Base-by-base conservation (phyloP, 1,140 invertebrate genomes). In the Drosophila carrolli region DNA sequence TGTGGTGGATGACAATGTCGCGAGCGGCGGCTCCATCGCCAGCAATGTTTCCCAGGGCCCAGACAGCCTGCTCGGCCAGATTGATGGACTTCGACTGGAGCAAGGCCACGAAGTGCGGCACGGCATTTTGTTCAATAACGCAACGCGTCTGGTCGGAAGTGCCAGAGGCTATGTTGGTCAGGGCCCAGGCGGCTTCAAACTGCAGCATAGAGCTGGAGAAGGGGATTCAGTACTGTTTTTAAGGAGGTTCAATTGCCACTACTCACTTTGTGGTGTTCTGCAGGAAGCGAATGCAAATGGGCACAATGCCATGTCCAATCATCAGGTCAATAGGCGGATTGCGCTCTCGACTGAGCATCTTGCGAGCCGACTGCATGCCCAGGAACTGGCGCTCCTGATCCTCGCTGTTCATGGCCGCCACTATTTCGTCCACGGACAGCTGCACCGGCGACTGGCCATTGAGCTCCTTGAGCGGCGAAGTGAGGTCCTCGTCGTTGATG, bases 101-200 rank as follows among this genome's bases (percentile, higher is more conserved):
- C 5, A 99, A 93, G 0, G 93, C 92, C 37, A 99, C 94, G 72
- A 99, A 95, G 63, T 96, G 95, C 5, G 97, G 97, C 41, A 99
- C 95, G 13, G 98, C 98, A 44, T 97, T 97, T 89, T 95, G 93
- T 83, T 96, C 95, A 6, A 98, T 96, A 38, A 99, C 97, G 48
- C 95, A 95, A 73, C 96, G 94, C 3, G 98, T 99, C 93, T 99
- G 98, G 16, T 96, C 95, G 10, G 97, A 96, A 6, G 96, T 98
- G 11, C 98, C 98, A 0, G 98, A 99, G 10, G 99, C 98, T 75
- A 99, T 98, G 91, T 99, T 99, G 37, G 99, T 99, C 19, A 99
- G 93, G 1, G 98, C 98, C 99, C 99, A 99, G 1, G 98, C 97
- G 29, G 98, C 96, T 93, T 99, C 99, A 94, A 99, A 99, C 93